Percentiles rank a stretch among this genome's conserved stretches.
Evolutionary conservation across 2,888 invertebrate genomes (phyloP).

Genomic region (Phytoseiulus persimilis): DNA sequence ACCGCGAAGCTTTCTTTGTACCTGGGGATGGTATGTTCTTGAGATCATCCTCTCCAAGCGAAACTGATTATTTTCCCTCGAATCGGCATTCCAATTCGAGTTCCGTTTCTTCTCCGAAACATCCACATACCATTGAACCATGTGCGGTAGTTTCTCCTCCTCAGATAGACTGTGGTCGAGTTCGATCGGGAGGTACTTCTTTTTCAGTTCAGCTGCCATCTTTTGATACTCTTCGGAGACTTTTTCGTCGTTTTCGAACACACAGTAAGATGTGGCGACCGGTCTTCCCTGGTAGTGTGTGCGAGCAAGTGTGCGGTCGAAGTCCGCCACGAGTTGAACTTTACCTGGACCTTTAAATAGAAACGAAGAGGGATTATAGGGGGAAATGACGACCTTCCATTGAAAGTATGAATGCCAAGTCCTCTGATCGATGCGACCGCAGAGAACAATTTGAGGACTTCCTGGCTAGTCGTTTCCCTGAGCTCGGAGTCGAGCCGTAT

Average conservation of each 20-base stretch:
- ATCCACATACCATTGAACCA: slow-evolving; percentile 50
- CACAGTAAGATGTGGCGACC: background rate
- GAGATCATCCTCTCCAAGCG: too few species aligned
- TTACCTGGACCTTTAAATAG: background rate
- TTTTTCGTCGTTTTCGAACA: background rate
- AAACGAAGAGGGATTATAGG: too few species aligned
- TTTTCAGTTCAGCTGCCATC: slow-evolving; percentile 52
- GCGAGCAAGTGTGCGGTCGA: background rate
- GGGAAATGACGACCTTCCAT: too few species aligned
- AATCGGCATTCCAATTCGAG: too few species aligned
- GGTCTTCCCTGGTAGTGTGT: background rate
- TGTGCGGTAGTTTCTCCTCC: slow-evolving; percentile 59
- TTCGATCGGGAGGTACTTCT: slow-evolving; percentile 75
- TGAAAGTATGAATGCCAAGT: too few species aligned
- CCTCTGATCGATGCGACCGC: too few species aligned
- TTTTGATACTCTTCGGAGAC: background rate
- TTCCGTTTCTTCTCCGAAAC: too few species aligned
- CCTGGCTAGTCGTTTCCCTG: too few species aligned
- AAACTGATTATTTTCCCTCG: too few species aligned
- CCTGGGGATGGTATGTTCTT: background rate
- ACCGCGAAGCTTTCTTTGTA: background rate
- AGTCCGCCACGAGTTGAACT: background rate
- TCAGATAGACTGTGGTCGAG: slow-evolving; percentile 64
- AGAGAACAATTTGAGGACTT: too few species aligned
- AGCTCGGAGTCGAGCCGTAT: too few species aligned